These are phyloP conservation scores for Xerus inauris DNA, from an alignment of 2,113 vertebrate genomes.

Conservation along the genomic window DNA sequence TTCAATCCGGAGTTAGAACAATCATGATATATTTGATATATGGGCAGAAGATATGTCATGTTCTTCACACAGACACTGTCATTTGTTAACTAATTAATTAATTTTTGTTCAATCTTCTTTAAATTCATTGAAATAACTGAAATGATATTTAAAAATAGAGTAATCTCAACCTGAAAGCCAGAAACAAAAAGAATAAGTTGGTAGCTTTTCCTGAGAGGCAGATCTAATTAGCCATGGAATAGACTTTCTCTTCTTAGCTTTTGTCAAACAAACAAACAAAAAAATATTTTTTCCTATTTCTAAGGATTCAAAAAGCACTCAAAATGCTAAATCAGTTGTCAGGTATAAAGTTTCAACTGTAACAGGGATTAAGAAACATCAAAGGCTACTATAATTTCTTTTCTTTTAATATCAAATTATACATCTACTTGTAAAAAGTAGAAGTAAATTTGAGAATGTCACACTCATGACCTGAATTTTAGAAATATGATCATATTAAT, in stretches of 20 bases:
- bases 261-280: conserved; percentile 18
- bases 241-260: conserved; percentile 63
- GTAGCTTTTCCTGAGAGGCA: conserved; percentile 77
- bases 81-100: no score
- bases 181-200: conserved; percentile 72
- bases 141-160: conserved; percentile 83
- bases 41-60: not conserved
- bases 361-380: conserved; percentile 17
- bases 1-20: not conserved
- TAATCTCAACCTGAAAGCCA: conserved; percentile 75
- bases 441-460: conserved; percentile 33
- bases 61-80: no score
- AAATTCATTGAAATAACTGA: conserved; percentile 80
- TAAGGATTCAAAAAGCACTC: conserved; percentile 72
- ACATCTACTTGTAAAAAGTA: no score
- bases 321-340: not conserved
- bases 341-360: conserved; percentile 48
- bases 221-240: conserved; percentile 52
- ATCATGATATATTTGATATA: not conserved
- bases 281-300: conserved; percentile 15
- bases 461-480: conserved; percentile 10
- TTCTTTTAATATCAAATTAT: conserved; percentile 41
- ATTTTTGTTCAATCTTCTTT: conserved; percentile 73
- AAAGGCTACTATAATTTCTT: conserved; percentile 17
- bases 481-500: not conserved